Conservation (phyloP, 1,140 invertebrate genomes). For the Heliconius himera region DNA sequence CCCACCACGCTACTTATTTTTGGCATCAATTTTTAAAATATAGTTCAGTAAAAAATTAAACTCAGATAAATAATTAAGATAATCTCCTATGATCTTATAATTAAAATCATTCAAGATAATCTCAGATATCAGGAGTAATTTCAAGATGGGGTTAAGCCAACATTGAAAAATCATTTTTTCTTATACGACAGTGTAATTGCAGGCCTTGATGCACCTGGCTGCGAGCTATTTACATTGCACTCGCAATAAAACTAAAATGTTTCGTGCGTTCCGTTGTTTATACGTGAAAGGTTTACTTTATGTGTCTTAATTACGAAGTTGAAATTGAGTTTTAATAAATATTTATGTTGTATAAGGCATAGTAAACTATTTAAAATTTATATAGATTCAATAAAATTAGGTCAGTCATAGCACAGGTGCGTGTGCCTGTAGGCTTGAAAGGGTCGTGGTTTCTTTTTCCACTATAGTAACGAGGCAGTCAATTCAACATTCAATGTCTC, state of each 20-base stretch:
- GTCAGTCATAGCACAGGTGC: too few relatives aligned
- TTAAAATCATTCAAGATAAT: slow-evolving; percentile 23
- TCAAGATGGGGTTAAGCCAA: slow-evolving; percentile 54
- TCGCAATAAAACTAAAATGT: slow-evolving; percentile 16
- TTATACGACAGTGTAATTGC: slow-evolving; percentile 70
- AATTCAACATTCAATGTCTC: too few relatives aligned
- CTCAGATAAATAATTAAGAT: not conserved
- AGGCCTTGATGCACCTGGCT: slow-evolving; percentile 61
- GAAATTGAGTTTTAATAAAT: not conserved
- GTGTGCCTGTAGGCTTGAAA: too few relatives aligned
- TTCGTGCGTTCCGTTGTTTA: not conserved
- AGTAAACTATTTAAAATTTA: not conserved
- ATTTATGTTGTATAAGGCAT: not conserved
- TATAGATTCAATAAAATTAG: too few relatives aligned
- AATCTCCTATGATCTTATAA: slow-evolving; percentile 17
- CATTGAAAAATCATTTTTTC: slow-evolving; percentile 77
- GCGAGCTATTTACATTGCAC: slow-evolving; percentile 55
- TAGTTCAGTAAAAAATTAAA: not conserved
- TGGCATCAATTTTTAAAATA: not conserved
- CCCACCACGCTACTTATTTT: too few relatives aligned
- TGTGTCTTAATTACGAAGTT: not conserved
- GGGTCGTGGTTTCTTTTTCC: too few relatives aligned
- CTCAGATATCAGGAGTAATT: slow-evolving; percentile 35
- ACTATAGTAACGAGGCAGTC: too few relatives aligned
- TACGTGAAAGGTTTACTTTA: slow-evolving; percentile 1